Evolutionary conservation across 1,140 invertebrate genomes (phyloP), one percentile per base, ranked within the genome.

Genomic region (Caenorhabditis brenneri): DNA sequence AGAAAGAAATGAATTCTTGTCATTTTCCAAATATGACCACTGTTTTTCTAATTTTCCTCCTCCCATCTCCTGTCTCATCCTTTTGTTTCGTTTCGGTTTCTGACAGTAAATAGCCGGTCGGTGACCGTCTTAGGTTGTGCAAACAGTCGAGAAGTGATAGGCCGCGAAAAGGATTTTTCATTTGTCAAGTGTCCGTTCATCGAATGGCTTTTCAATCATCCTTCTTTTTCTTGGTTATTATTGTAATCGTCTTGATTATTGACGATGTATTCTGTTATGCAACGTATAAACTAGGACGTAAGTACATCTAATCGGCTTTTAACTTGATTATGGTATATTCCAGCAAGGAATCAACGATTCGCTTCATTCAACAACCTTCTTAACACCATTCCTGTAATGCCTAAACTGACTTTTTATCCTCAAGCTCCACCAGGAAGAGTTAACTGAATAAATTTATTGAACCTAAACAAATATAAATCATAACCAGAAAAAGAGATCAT

Each of bases 81-180:
- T 36, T 74, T 84, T 60, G 33, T 29, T 42, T 58, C 84, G 48
- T 55, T 27, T 84, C 53, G 39, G 51, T 83, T 51, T 42, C 42
- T 79, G 53, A 78, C 33, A 53, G 42, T 39, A 85, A 53, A 49
- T 85, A 31, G 46, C 46, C 12, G 39, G 27, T 48, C 36, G 29
- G n/a, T 84, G 80, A 33, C 36, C 39, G 55, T 74, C 58, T 83
- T 51, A 80, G 36, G 33, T 46, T 53, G 48, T 74, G 42, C 42
- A 48, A 83, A 55, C 29, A 65, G 6, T n/a, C 24, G 24, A 24
- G 27, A 31, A 49, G 82, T 48, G 39, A 83, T 46, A 74, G 65
- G 36, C 65, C 36, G 65, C 36, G 65, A 74, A 74, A 42, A 29
- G 36, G n/a, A 36, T 74, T 36, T 74, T 42, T 36, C n/a, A n/a